Evolutionary conservation across 2,797 vertebrate species (phyloP).

Genomic region (Nyctibius grandis): DNA sequence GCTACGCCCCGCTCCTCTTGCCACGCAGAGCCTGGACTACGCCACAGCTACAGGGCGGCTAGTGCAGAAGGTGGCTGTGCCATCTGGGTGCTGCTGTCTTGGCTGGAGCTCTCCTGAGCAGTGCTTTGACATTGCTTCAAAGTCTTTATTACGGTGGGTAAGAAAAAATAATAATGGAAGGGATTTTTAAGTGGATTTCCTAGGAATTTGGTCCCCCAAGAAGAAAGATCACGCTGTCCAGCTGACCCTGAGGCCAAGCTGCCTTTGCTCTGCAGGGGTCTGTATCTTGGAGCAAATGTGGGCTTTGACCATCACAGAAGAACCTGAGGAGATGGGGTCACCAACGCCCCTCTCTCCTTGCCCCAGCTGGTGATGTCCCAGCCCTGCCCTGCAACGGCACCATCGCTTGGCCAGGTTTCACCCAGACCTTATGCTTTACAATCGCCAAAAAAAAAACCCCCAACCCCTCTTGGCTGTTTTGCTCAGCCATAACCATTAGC

Average conservation of each 20-base stretch:
- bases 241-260: not conserved
- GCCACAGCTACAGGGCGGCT: not conserved
- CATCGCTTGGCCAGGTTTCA: not conserved
- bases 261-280: not conserved
- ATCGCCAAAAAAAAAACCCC: not conserved
- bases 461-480: not conserved
- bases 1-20: not conserved
- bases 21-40: accelerated
- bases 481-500: not conserved
- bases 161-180: not conserved
- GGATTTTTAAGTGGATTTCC: not conserved
- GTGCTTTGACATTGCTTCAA: not conserved
- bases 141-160: not conserved
- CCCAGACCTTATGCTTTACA: not conserved
- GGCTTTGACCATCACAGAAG: not conserved
- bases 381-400: not conserved
- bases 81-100: not conserved
- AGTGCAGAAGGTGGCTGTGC: not conserved
- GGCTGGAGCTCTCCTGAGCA: not conserved
- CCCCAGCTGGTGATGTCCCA: not conserved
- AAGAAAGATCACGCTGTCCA: not conserved
- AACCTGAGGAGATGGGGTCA: not conserved
- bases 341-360: not conserved
- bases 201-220: not conserved
- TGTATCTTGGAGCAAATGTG: not conserved